Base-by-base conservation (phyloP, 2,113 vertebrate species). In the Tupaia chinensis region DNA sequence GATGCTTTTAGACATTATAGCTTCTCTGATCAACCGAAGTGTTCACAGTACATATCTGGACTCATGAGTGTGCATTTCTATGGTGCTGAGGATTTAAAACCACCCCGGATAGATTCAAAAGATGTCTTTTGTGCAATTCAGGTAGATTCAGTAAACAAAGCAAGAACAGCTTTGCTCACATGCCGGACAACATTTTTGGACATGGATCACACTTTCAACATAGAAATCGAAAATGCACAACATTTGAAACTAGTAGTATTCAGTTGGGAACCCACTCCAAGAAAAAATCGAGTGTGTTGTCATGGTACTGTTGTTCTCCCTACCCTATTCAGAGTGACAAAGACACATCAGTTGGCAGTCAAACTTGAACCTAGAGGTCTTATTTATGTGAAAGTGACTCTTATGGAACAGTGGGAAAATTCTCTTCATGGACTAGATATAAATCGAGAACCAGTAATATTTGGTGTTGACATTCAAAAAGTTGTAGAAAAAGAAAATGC, bases 171-270 rank as follows among this genome's bases (percentile, higher is more conserved):
- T 16, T 98, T 99, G 89, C 99, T 99, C 65, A 99, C 99, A 0
- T 99, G 99, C 85, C 99, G 99, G 94, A 99, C 99, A 0, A 96
- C 99, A 0, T 99, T 99, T 98, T 98, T 99, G 68, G 99, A 99
- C 94, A 99, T 99, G 99, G 99, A 99, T 98, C 99, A 99, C 98
- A 99, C 99, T 0, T 99, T 99, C 97, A 99, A 99, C 98, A 99
- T 99, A 86, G 99, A 99, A 96, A 98, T 99, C 44, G 99, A 99
- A 98, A 99, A 99, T 0, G 99, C 99, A 3, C 99, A 99, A 98
- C 99, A 99, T 97, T 98, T 99, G 97, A 99, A 99, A 97, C 98
- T 99, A 73, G 99, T 99, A 63, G 99, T 99, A 81, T 99, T 99
- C 98, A 99, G 99, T 93, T 99, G 99, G 99, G 99, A 99, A 72